Percentiles rank a stretch among this genome's conserved stretches.
Conservation (phyloP, 2,113 vertebrate species). For the Oenanthe melanoleuca region DNA sequence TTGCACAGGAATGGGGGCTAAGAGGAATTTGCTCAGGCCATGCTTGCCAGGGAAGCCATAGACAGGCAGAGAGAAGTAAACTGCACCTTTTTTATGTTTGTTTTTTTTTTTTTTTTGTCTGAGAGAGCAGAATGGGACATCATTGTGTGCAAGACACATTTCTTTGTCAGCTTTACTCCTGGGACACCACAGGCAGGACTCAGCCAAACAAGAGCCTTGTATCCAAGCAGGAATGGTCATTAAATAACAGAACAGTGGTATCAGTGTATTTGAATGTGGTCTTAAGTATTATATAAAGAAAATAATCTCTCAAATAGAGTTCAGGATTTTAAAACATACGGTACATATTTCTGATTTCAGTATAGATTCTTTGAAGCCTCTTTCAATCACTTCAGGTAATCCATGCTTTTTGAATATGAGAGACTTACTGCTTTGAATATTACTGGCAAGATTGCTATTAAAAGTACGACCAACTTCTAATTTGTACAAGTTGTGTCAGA, state of each 20-base stretch:
- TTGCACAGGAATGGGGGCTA: slow-evolving; percentile 15
- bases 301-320: slow-evolving; percentile 14
- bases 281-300: background rate
- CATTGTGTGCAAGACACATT: background rate
- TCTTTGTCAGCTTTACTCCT: slow-evolving; percentile 10
- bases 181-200: background rate
- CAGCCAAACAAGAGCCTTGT: background rate
- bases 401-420: background rate
- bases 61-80: background rate
- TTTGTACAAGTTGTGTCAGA: slow-evolving; percentile 22
- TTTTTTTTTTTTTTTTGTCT: background rate
- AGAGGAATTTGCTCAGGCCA: slow-evolving; percentile 7
- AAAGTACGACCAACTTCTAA: slow-evolving; percentile 8
- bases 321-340: background rate
- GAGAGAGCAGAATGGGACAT: background rate
- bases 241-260: slow-evolving; percentile 12
- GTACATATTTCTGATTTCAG: slow-evolving; percentile 49
- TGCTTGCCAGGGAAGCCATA: slow-evolving; percentile 50
- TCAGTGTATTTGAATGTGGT: background rate
- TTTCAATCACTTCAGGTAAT: slow-evolving; percentile 25
- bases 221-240: background rate
- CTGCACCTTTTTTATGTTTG: slow-evolving; percentile 8
- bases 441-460: slow-evolving; percentile 10
- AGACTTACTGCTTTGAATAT: slow-evolving; percentile 4
- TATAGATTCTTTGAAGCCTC: slow-evolving; percentile 58